A percentile compares a stretch with the other conserved stretches of the same genome.
Conservation (phyloP, 2,113 vertebrate genomes). For the Petrocephalus zakoni region DNA sequence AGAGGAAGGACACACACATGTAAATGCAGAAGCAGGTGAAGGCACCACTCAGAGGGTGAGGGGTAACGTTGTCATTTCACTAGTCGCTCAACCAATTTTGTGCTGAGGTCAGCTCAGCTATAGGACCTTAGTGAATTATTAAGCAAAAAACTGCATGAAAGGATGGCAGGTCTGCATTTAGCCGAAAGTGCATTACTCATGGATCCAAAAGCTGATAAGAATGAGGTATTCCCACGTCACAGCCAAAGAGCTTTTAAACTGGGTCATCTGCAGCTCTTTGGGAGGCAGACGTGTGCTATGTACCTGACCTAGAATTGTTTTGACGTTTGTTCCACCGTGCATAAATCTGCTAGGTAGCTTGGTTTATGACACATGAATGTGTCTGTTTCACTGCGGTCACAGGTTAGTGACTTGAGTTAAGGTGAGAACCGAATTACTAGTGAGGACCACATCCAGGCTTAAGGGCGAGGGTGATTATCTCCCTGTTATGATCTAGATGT, state of each 20-base stretch:
- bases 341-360: background rate
- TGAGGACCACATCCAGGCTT: background rate
- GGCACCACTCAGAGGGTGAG: background rate
- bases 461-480: background rate
- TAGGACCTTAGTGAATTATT: background rate
- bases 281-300: background rate
- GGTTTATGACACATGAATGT: background rate
- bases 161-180: background rate
- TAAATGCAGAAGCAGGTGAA: background rate
- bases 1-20: background rate
- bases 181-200: background rate
- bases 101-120: background rate
- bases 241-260: slow-evolving; percentile 9
- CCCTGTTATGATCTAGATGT: background rate
- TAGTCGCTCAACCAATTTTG: no score
- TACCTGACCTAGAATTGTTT: background rate
- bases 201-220: slow-evolving; percentile 10
- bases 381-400: background rate
- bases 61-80: background rate
- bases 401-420: background rate
- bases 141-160: background rate
- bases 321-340: background rate
- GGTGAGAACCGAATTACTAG: background rate
- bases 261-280: slow-evolving; percentile 3
- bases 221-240: background rate